A percentile compares a stretch with the other conserved stretches of the same genome.
Conservation (phyloP, 2,797 vertebrate genomes). For the Thalassophryne amazonica region DNA sequence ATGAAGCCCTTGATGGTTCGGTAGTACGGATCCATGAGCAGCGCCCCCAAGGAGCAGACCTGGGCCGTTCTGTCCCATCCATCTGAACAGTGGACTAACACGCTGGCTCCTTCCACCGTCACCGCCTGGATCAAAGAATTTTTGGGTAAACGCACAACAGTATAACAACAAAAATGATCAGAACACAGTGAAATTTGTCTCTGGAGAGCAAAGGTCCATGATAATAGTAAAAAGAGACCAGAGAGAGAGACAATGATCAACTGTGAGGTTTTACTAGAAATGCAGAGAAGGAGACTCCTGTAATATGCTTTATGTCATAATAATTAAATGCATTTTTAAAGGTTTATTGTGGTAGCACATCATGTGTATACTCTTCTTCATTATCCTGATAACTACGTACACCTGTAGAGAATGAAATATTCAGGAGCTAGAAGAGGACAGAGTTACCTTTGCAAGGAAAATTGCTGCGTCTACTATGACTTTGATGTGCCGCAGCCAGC, state of each 20-base stretch:
- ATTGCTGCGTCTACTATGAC: slow-evolving; percentile 91
- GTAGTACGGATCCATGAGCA: slow-evolving; percentile 95
- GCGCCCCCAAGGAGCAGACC: slow-evolving; percentile 91
- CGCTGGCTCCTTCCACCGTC: slow-evolving; percentile 88
- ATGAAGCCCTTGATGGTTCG: slow-evolving; percentile 97
- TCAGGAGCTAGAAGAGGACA: not conserved
- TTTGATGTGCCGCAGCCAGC: slow-evolving; percentile 96
- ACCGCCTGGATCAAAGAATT: slow-evolving; percentile 80
- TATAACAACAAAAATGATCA: not conserved
- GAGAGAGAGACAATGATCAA: not conserved
- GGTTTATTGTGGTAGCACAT: no score
- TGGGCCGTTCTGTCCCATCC: slow-evolving; percentile 98
- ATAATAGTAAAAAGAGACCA: no score
- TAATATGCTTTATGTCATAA: not conserved
- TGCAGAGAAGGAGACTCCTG: not conserved
- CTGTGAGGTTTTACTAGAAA: not conserved
- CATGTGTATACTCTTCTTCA: no score
- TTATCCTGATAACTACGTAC: no score
- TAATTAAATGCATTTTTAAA: not conserved
- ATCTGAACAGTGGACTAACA: slow-evolving; percentile 96
- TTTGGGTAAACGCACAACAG: not conserved
- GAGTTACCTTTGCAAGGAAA: slow-evolving; percentile 87
- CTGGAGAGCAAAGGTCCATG: not conserved
- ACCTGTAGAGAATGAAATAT: not conserved
- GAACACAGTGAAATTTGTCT: not conserved